These are phyloP conservation scores for Rattus norvegicus DNA, from an alignment of 2,113 vertebrate genomes.

Conservation along the genomic window GRCr8 NC_086020.1:40457501-40458000, in stretches of 20 bases:
- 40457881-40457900: neutral
- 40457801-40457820: conserved; percentile 8
- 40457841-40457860: neutral
- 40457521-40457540: conserved; percentile 41
- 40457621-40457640: neutral
- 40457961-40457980: too few species aligned
- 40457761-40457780: conserved; percentile 27
- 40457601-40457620: neutral
- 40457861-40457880: neutral
- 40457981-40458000: too few species aligned
- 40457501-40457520: conserved; percentile 63
- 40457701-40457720: neutral
- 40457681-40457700: neutral
- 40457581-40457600: conserved; percentile 23
- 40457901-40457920: neutral
- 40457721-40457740: neutral
- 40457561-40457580: conserved; percentile 3
- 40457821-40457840: neutral
- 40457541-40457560: conserved; percentile 58
- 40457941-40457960: too few species aligned
- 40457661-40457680: neutral
- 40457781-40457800: conserved; percentile 20
- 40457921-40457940: too few species aligned
- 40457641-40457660: conserved; percentile 1
- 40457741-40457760: neutral